These are phyloP conservation scores for Cryptomyrus ogoouensis DNA, from an alignment of 2,113 vertebrate species.

Conservation along the genomic window DNA sequence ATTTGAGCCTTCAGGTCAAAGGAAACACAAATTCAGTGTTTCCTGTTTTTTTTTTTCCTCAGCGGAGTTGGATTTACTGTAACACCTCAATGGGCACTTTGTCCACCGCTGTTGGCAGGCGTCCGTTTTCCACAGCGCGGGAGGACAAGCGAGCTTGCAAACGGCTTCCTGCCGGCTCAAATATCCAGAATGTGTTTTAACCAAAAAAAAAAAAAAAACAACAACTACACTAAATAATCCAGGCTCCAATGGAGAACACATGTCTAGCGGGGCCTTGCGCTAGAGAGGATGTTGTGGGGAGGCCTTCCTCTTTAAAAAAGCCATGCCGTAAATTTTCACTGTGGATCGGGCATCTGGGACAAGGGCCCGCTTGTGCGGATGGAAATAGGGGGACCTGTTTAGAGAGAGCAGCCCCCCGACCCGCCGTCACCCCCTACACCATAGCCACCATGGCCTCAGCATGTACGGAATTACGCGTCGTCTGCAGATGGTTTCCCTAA, in stretches of 20 bases:
- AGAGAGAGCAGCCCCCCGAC: not conserved
- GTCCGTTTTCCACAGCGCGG: not conserved
- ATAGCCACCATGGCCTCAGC: not conserved
- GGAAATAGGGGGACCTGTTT: not conserved
- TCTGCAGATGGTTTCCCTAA: not conserved
- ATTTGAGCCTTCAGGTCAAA: slow-evolving; percentile 37
- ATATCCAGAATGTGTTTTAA: slow-evolving; percentile 42
- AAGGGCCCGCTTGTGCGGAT: not conserved
- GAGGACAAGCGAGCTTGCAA: slow-evolving; percentile 12
- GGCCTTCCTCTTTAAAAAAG: slow-evolving; percentile 2
- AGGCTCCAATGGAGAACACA: slow-evolving; percentile 1
- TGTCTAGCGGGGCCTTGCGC: not conserved
- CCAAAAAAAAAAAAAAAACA: slow-evolving; percentile 17
- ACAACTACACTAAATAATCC: not conserved
- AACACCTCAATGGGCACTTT: slow-evolving; percentile 40
- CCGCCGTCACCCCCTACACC: not conserved
- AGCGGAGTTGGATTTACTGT: slow-evolving; percentile 41
- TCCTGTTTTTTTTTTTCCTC: slow-evolving; percentile 16
- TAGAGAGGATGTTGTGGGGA: not conserved
- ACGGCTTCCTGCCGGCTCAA: slow-evolving; percentile 29
- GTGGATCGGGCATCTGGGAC: not conserved
- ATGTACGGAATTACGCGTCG: not conserved
- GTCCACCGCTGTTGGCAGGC: slow-evolving; percentile 29
- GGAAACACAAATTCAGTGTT: slow-evolving; percentile 38
- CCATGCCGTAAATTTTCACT: not conserved